phyloP scores from a whole-genome alignment of 2,888 invertebrate species.

The Eristalis intricaria region DNA sequence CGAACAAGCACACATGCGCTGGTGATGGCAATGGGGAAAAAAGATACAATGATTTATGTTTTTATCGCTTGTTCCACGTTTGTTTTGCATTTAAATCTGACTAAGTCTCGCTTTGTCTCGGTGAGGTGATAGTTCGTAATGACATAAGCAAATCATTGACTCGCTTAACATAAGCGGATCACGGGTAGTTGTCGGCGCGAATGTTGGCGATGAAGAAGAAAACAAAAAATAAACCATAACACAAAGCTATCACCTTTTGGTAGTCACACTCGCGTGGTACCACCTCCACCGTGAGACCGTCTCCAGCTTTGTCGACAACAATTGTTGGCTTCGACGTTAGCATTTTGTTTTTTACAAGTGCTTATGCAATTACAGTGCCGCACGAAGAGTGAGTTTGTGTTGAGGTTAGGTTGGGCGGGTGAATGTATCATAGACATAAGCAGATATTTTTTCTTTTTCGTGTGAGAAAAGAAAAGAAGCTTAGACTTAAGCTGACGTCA shows the following conservation, averaged over 20 bases:
- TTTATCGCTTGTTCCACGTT: background rate
- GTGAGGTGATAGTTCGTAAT: constrained; percentile 2
- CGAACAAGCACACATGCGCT: background rate
- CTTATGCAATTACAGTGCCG: constrained; percentile 51
- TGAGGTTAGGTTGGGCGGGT: constrained; percentile 16
- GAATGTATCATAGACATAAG: constrained; percentile 42
- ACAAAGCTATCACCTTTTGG: background rate
- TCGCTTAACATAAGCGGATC: constrained; percentile 55
- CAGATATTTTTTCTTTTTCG: constrained; percentile 12
- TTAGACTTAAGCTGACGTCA: constrained; percentile 32
- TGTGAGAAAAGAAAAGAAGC: constrained; percentile 7
- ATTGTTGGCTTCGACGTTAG: background rate
- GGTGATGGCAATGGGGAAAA: background rate
- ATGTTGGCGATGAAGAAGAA: background rate
- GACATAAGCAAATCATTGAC: constrained; percentile 51
- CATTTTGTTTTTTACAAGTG: constrained; percentile 16
- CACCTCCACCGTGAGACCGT: background rate
- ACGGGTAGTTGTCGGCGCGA: constrained; percentile 24
- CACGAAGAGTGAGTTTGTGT: background rate
- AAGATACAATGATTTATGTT: background rate
- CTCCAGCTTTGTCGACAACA: background rate
- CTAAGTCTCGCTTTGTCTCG: background rate
- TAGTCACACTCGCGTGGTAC: too few species aligned
- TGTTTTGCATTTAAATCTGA: constrained; percentile 6
- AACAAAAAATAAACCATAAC: constrained; percentile 33